These are phyloP conservation scores for Armadillidium nasatum DNA, from an alignment of 1,140 invertebrate species.

Conservation along the genomic window DNA sequence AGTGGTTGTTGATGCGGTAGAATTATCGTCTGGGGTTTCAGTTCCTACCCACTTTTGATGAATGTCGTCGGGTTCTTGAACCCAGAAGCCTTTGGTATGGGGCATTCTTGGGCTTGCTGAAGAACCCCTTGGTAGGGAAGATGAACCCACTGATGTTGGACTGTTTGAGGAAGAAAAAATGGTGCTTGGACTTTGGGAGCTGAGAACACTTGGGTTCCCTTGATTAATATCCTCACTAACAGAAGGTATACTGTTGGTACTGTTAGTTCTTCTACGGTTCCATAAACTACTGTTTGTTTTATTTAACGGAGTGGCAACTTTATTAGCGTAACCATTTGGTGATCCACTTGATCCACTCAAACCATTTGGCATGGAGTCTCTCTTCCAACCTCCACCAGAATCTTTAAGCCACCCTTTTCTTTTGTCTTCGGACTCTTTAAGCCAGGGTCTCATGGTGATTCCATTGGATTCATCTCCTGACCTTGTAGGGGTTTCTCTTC, in stretches of 20 bases:
- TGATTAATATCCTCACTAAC: not conserved
- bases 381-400: not conserved
- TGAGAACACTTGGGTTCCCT: not conserved
- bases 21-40: constrained; percentile 35
- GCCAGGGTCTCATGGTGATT: not conserved
- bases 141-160: not conserved
- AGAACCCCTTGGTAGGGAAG: constrained; percentile 32
- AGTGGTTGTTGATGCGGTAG: constrained; percentile 28
- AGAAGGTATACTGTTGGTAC: constrained; percentile 23
- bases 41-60: constrained; percentile 42
- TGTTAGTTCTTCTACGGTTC: constrained; percentile 25
- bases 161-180: constrained; percentile 31
- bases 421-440: not conserved
- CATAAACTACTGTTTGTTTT: constrained; percentile 27
- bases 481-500: not conserved
- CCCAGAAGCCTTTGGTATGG: constrained; percentile 43
- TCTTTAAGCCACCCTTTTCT: not conserved
- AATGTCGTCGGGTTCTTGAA: constrained; percentile 42
- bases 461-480: not conserved
- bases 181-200: not conserved
- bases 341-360: not conserved
- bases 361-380: not conserved
- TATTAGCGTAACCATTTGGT: not conserved
- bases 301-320: constrained; percentile 10
- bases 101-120: constrained; percentile 41